phyloP scores from a whole-genome alignment of 2,797 vertebrate genomes.

The Melopsittacus undulatus region DNA sequence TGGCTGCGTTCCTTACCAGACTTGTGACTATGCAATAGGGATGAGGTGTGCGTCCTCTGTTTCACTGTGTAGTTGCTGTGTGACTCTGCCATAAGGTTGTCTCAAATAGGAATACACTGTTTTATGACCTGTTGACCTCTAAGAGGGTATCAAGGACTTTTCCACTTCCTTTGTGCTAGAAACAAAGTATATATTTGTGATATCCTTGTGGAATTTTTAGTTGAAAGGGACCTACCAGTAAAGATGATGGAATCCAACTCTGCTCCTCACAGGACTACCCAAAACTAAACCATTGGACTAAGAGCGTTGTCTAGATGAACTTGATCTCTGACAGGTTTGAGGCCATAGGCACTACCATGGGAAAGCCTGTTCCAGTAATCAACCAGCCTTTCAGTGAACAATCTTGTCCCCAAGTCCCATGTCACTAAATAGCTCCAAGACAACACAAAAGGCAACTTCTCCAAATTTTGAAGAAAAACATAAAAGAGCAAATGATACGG shows the following conservation, averaged over 20 bases:
- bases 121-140: neutral
- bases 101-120: neutral
- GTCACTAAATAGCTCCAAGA: neutral
- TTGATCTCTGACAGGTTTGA: neutral
- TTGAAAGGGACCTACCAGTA: neutral
- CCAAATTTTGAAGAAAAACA: neutral
- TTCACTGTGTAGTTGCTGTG: neutral
- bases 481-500: neutral
- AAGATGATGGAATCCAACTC: neutral
- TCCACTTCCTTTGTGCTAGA: neutral
- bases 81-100: neutral
- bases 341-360: rapidly evolving
- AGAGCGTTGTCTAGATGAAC: rapidly evolving
- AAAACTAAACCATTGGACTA: neutral
- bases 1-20: neutral
- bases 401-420: neutral
- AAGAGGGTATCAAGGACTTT: neutral
- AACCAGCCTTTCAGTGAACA: neutral
- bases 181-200: neutral
- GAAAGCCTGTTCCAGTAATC: neutral
- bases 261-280: neutral
- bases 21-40: neutral
- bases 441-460: neutral
- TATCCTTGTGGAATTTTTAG: neutral
- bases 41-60: neutral